Evolutionary conservation across 1,140 invertebrate species (phyloP), one percentile per base, ranked within the genome.

Genomic region (Megathymus violae): DNA sequence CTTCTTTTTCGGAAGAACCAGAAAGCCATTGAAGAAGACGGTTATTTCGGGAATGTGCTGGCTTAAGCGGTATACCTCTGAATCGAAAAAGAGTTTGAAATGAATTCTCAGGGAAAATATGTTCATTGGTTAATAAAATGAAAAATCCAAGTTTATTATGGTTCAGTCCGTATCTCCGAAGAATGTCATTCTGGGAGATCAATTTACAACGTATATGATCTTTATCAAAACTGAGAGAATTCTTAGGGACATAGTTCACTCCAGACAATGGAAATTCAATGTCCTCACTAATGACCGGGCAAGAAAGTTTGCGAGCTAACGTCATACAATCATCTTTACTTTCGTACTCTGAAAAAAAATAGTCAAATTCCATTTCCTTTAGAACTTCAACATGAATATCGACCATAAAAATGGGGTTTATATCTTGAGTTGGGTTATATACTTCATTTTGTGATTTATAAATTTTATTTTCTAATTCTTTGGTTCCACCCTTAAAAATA

Each of bases 401-500:
- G 40, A 54, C 66, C 16, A 52, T 50, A 16, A 82, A 71, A 5
- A 71, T 44, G 1, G 74, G 76, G 9, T 66, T 22, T 13, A 50
- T 44, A n/a, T n/a, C n/a, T n/a, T n/a, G n/a, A n/a, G n/a, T n/a
- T n/a, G n/a, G n/a, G n/a, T n/a, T n/a, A n/a, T n/a, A n/a, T n/a
- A n/a, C n/a, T n/a, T n/a, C n/a, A n/a, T n/a, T n/a, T n/a, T n/a
- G n/a, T n/a, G n/a, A n/a, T n/a, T n/a, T n/a, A n/a, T n/a, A 22
- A 61, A 48, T 51, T 62, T 56, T 54, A 15, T 41, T 51, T 10
- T 59, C 9, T 10, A 56, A 6, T 47, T 78, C 56, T 43, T 44
- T 9, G 14, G 72, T 62, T 1, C 73, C 80, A 9, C 80, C 80
- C 64, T 80, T 82, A 14, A 85, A 76, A 4, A 85, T 27, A 22